These are phyloP conservation scores for Amniataba percoides DNA, from an alignment of 2,797 vertebrate genomes.

Conservation along the genomic window DNA sequence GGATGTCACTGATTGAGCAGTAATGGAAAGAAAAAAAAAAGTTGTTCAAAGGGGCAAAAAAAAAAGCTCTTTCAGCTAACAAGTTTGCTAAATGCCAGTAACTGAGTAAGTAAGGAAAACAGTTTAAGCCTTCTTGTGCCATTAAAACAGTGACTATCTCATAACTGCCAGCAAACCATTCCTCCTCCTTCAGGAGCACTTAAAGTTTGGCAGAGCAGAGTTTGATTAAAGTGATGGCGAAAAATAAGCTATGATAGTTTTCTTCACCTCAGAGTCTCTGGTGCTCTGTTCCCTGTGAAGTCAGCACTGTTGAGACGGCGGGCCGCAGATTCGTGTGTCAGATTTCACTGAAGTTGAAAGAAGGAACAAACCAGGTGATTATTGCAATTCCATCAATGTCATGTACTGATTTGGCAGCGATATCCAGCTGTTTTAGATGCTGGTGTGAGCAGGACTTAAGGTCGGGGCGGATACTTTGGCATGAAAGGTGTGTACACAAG, in stretches of 20 bases:
- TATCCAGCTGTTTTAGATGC: too few species aligned
- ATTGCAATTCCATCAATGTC: too few species aligned
- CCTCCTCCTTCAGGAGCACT: too few species aligned
- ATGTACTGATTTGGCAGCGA: too few species aligned
- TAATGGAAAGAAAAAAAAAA: too few species aligned
- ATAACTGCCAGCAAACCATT: background rate
- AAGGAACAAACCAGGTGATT: too few species aligned
- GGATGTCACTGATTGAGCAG: too few species aligned
- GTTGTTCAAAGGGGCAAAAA: background rate
- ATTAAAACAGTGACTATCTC: background rate
- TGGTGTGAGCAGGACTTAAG: background rate
- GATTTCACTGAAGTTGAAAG: too few species aligned
- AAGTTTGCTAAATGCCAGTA: background rate
- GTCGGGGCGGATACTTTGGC: too few species aligned
- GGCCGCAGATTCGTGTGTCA: background rate
- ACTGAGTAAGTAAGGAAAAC: too few species aligned
- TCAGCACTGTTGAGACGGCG: background rate
- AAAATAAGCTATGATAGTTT: background rate
- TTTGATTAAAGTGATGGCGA: background rate
- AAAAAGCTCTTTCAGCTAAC: background rate
- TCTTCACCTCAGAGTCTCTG: background rate
- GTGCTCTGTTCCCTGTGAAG: background rate
- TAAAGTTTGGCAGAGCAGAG: too few species aligned
- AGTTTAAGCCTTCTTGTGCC: background rate
- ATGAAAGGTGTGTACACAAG: too few species aligned